Base-by-base conservation (phyloP, 2,113 vertebrate species). In the Hyperoodon ampullatus region DNA sequence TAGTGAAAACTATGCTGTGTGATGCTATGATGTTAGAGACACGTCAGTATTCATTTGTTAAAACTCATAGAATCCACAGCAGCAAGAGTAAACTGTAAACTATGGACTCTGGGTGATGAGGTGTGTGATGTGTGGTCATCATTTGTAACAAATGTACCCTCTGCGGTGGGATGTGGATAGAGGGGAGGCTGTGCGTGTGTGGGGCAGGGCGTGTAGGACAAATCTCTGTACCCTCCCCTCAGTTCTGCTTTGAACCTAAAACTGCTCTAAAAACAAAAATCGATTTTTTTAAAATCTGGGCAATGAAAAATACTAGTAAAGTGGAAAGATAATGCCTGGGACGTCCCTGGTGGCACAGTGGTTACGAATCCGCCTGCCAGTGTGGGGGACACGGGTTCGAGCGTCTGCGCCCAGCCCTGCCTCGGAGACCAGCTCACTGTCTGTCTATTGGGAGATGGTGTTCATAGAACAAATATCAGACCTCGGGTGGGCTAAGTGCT, bases 401-500 rank as follows among this genome's bases (percentile, higher is more conserved):
- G 58, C 23, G 39, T 35, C 60, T 1, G 8, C 9, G 35, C 21
- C 12, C 87, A 47, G 23, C 60, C 24, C 42, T 9, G 53, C 78
- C 74, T 65, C 26, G 3, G 61, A n/a, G 47, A 11, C 33, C 42
- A 53, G 61, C 47, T 83, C 39, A 39, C 26, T 3, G 1, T 12
- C 8, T 16, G 8, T 23, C 53, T 33, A 2, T 0, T 2, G 9
- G 23, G 21, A 35, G 66, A 60, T 1, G 9, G 1, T 26, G 18
- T 63, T 23, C 19, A 7, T 1, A n/a, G 21, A 84, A 42, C 44
- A 10, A 21, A 63, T 2, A 24, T 9, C 66, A 9, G 3, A 13
- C 35, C 16, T 10, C 0, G 1, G 28, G 55, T 0, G 1, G 53
- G n/a, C 26, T 15, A 15, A 15, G 11, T 6, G 14, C 13, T 33